Conservation (phyloP, 2,888 invertebrate genomes). For the Hoplodrina ambigua region DNA sequence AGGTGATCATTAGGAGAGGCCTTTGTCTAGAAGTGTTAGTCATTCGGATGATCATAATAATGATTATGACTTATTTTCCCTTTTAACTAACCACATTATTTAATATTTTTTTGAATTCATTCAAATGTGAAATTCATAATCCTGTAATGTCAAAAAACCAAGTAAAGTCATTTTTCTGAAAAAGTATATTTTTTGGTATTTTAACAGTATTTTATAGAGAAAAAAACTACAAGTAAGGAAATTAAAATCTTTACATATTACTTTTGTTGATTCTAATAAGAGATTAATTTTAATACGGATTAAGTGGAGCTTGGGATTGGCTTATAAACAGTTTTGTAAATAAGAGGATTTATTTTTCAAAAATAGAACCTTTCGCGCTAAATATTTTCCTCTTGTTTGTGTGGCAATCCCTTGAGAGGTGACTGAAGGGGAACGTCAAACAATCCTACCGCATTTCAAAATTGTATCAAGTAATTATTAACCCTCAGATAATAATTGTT, state of each 20-base stretch:
- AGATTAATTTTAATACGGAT: slow-evolving; percentile 33
- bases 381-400: slow-evolving; percentile 31
- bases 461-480: slow-evolving; percentile 21
- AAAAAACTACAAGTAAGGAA: not conserved
- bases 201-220: not conserved
- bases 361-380: slow-evolving; percentile 8
- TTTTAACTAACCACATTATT: too few species aligned
- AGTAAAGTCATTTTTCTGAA: not conserved
- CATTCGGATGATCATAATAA: too few species aligned
- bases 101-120: too few species aligned
- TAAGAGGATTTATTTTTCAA: slow-evolving; percentile 7
- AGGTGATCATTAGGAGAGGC: too few species aligned
- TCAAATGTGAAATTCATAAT: not conserved
- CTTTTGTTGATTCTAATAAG: slow-evolving; percentile 20
- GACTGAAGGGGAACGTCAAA: slow-evolving; percentile 9
- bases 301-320: slow-evolving; percentile 20
- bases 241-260: slow-evolving; percentile 7
- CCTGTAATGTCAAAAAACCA: not conserved
- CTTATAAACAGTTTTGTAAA: slow-evolving; percentile 35
- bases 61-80: too few species aligned
- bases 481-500: slow-evolving; percentile 1
- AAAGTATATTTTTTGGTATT: not conserved
- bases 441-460: slow-evolving; percentile 13
- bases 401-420: slow-evolving; percentile 19
- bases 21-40: too few species aligned